These are phyloP conservation scores for Drosophila nigromelanica DNA, from an alignment of 1,140 invertebrate genomes.

Conservation along the genomic window DNA sequence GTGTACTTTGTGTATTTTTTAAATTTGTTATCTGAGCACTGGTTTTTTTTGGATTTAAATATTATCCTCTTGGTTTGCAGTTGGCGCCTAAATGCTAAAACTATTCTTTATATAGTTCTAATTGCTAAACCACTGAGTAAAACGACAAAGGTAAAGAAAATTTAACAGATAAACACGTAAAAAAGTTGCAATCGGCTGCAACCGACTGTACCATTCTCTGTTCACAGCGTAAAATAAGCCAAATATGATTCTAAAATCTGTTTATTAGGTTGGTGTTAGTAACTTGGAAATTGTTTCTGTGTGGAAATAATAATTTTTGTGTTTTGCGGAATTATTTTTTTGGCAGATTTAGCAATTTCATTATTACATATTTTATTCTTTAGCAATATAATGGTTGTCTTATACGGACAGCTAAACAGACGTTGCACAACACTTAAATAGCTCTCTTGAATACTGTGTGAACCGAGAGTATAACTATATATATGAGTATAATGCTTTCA, in stretches of 20 bases:
- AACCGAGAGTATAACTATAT: conserved; percentile 1
- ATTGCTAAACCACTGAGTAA: background rate
- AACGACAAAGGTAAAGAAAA: background rate
- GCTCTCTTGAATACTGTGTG: background rate
- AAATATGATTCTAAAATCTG: background rate
- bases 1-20: conserved; percentile 12
- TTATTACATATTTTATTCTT: too few relatives aligned
- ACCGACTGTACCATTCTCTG: background rate
- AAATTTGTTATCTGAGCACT: conserved; percentile 15
- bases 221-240: background rate
- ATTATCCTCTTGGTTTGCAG: conserved; percentile 28
- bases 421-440: background rate
- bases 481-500: background rate
- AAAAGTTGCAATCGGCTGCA: background rate
- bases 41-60: conserved; percentile 2
- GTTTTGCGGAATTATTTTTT: too few relatives aligned
- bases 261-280: background rate
- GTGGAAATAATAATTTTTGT: too few relatives aligned
- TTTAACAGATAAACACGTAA: background rate
- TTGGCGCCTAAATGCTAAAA: conserved; percentile 14
- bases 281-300: too few relatives aligned
- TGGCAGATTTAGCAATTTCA: too few relatives aligned
- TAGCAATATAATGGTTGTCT: too few relatives aligned
- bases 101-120: background rate
- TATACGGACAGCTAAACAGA: background rate